Base-by-base conservation (phyloP, 2,888 invertebrate genomes). In the Drosophila peninsularis region DNA sequence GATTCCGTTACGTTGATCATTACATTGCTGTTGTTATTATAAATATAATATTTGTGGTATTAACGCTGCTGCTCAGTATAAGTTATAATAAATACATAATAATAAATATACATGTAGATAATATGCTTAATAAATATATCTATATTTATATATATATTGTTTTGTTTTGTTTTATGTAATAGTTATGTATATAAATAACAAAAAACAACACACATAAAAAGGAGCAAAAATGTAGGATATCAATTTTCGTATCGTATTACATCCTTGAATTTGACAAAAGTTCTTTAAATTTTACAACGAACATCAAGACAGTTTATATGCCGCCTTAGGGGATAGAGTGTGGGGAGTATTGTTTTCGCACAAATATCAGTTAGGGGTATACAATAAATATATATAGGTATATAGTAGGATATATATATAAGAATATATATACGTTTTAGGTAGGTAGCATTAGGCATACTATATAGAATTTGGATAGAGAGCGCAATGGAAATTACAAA, bases 151-250 rank as follows among this genome's bases (percentile, higher is more conserved):
- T 84, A 85, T 62, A 53, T 21, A 54, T 62, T 42, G 6, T 44
- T 24, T 27, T 45, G 1, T 45, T 71, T 80, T 89, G 78, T 84
- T 86, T 83, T 84, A 55, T 68, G 68, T 89, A 89, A 84, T 83
- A 87, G 83, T 90, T 87, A 83, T 88, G 88, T 84, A 84, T 88
- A 84, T 88, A 90, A 90, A 87, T 91, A 90, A 90, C 89, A 90
- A 90, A 90, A 85, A 88, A 89, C 88, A 90, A 90, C 90, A 90
- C 91, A 91, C 90, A 90, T 85, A 84, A 88, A 85, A 89, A 83
- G 81, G 81, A 90, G 83, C 80, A 80, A 82, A 72, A 79, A 83
- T 71, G 63, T 88, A 75, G 78, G 78, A 82, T 74, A 74, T 70
- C 80, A 86, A 71, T 75, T 34, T 66, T 27, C 71, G 34, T 65